Evolutionary conservation across 1,140 invertebrate species (phyloP), one percentile per base, ranked within the genome.

Genomic region (Tetragonula clypearis): DNA sequence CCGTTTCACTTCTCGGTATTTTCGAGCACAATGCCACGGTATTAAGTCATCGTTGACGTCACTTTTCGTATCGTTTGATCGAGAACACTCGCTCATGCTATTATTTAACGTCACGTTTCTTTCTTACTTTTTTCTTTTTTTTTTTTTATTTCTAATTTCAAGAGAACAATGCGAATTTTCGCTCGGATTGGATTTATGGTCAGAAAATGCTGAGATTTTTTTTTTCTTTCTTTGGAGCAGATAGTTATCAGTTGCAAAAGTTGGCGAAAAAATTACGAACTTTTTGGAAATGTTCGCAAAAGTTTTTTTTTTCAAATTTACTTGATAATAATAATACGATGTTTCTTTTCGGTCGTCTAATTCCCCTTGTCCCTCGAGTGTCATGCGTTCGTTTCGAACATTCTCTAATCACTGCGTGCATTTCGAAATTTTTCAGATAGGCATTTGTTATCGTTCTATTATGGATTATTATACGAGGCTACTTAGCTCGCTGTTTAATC

Each of bases 31-130:
- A 80, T 23, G 69, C 11, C 76, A 14, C 19, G 19, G 17, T 60
- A 85, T 85, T 84, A 84, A 84, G 76, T 72, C 82, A 79, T 84
- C 41, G 19, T 23, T 30, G 41, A 55, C n/a, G n/a, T 71, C 49
- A 41, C 75, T 30, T 30, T 30, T 41, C 56, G 15, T 79, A 30
- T 62, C 66, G 55, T 79, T 79, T 71, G 15, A 62, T 72, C 41
- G 19, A 62, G 35, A 53, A 55, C 68, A 15, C 30, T 72, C 41
- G n/a, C 15, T 69, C 41, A 3, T 23, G 2, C n/a, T 6, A 1
- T 17, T 6, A 1, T 17, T 26, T 66, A 5, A 0, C 15, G 12
- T n/a, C 14, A 26, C n/a, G 15, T 30, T 66, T 66, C 21, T 62
- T 62, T 11, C 0, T 62, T 23, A 5, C 4, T 62, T 23, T 0